phyloP scores from a whole-genome alignment of 2,888 invertebrate species.

The Disparrhopalites patrizii region DNA sequence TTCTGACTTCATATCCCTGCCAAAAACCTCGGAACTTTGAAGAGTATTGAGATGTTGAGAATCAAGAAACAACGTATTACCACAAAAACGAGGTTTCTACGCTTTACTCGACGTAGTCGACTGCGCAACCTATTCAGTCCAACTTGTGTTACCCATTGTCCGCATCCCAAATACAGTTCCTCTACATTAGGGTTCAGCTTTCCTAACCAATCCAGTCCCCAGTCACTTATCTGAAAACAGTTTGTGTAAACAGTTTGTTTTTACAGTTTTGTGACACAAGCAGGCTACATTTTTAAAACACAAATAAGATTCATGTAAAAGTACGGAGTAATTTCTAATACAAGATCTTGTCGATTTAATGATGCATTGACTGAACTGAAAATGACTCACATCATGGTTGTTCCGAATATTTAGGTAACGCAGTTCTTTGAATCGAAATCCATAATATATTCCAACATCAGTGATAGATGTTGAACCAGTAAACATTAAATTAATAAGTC shows the following conservation, averaged over 20 bases:
- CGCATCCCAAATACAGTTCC: constrained; percentile 29
- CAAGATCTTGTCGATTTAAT: too few relatives aligned
- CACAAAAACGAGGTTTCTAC: constrained; percentile 30
- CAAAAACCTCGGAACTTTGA: too few relatives aligned
- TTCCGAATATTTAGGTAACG: constrained; percentile 30
- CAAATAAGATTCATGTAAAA: too few relatives aligned
- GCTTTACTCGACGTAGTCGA: constrained; percentile 26
- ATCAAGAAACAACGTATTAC: constrained; percentile 10
- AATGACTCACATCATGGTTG: constrained; percentile 28
- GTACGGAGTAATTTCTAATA: too few relatives aligned
- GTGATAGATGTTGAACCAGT: constrained; percentile 28
- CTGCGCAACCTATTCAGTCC: constrained; percentile 22
- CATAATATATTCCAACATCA: constrained; percentile 33
- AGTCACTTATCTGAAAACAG: constrained; percentile 31
- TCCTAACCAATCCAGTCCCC: constrained; percentile 32
- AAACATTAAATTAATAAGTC: constrained; percentile 29
- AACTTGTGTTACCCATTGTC: constrained; percentile 27
- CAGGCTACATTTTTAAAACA: too few relatives aligned
- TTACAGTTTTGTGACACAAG: too few relatives aligned
- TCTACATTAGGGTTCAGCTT: constrained; percentile 29
- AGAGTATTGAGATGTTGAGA: too few relatives aligned
- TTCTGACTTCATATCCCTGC: too few relatives aligned
- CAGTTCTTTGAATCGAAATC: constrained; percentile 29
- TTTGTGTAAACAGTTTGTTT: too few relatives aligned
- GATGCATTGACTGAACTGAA: not conserved